Evolutionary conservation across 30 jellyfish, hydroid and myxozoan species (phyloP).

Genomic region (Aurelia coerulea): DNA sequence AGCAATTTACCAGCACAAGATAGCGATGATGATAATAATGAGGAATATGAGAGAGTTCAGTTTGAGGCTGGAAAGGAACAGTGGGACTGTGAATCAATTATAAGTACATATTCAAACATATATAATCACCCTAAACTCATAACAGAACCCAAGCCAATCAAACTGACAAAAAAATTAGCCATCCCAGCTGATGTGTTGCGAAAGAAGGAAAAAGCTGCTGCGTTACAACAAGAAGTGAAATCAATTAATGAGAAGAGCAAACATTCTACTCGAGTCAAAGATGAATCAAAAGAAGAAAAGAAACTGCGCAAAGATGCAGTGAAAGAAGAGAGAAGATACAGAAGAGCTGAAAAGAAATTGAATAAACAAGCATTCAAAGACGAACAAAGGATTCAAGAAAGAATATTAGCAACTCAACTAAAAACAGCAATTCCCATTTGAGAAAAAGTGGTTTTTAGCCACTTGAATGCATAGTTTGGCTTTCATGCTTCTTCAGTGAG

Average conservation of each 20-base stretch:
- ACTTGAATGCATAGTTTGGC: no score
- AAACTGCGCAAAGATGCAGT: constrained; percentile 74
- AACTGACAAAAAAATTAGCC: constrained; percentile 66
- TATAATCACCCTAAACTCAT: constrained; percentile 91
- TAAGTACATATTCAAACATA: constrained; percentile 89
- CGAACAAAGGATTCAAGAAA: constrained; percentile 83
- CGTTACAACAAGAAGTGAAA: background rate
- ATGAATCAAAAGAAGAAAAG: constrained; percentile 78
- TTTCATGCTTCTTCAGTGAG: no score
- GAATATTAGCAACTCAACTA: constrained; percentile 51
- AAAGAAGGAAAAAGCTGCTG: constrained; percentile 36
- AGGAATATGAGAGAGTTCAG: constrained; percentile 50
- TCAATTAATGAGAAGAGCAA: background rate
- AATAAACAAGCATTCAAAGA: constrained; percentile 76
- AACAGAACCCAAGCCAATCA: constrained; percentile 67
- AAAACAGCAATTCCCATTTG: constrained; percentile 38
- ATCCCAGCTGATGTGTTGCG: constrained; percentile 89
- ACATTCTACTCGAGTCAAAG: constrained; percentile 8
- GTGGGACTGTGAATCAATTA: constrained; percentile 97
- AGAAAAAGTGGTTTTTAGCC: background rate
- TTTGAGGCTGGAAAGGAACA: constrained; percentile 59
- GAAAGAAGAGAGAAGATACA: constrained; percentile 72
- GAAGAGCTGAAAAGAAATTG: constrained; percentile 91
- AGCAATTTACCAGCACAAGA: constrained; percentile 14
- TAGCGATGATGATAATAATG: constrained; percentile 51